These are phyloP conservation scores for Cydia amplana DNA, from an alignment of 1,140 invertebrate species.

Conservation along the genomic window DNA sequence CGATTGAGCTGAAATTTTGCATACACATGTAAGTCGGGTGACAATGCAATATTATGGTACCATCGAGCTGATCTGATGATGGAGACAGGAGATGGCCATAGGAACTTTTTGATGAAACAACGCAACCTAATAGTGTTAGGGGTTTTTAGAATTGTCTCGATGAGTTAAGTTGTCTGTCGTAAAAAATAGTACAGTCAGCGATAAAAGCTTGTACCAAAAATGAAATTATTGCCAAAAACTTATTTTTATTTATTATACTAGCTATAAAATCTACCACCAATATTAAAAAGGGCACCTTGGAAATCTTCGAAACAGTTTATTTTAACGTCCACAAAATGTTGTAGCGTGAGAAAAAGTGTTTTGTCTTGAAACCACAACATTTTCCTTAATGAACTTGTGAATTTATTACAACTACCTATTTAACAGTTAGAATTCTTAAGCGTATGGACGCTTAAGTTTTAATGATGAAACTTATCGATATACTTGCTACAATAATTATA, in stretches of 20 bases:
- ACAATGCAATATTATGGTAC: too few relatives aligned
- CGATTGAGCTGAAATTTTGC: too few relatives aligned
- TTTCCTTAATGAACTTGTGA: not conserved
- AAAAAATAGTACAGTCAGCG: too few relatives aligned
- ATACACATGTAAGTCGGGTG: too few relatives aligned
- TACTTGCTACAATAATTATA: not conserved
- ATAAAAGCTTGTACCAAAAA: too few relatives aligned
- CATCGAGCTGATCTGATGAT: too few relatives aligned
- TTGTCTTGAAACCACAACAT: not conserved
- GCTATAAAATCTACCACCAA: not conserved
- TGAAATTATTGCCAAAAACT: too few relatives aligned
- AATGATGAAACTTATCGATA: not conserved
- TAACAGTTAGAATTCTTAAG: not conserved
- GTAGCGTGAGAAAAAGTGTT: not conserved
- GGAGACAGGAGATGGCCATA: too few relatives aligned
- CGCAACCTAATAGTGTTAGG: too few relatives aligned
- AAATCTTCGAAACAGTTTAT: not conserved
- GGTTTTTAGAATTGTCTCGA: too few relatives aligned
- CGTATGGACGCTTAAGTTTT: not conserved
- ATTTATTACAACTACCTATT: slow-evolving; percentile 1
- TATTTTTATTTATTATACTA: not conserved
- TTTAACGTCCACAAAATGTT: not conserved
- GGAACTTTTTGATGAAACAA: too few relatives aligned
- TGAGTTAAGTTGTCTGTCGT: too few relatives aligned
- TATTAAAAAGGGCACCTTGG: not conserved